Evolutionary conservation across 2,797 vertebrate species (phyloP), one percentile per base, ranked within the genome.

Genomic region (Poeciliopsis gracilis): DNA sequence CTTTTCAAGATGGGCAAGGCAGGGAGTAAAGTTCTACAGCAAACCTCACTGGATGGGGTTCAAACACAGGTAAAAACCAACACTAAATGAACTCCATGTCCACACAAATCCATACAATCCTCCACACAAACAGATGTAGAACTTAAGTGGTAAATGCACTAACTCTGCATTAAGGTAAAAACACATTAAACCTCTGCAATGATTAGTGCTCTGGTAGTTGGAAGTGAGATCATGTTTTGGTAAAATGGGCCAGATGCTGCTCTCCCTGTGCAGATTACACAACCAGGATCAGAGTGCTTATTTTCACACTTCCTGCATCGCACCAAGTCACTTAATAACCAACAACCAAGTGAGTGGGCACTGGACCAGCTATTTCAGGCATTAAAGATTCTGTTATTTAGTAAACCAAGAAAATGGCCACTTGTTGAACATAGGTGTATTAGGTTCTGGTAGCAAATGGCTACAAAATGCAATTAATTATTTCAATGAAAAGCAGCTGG

Each of bases 1-100:
- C 63, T 72, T 3, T 18, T 45, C 89, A 88, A 41, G 73, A 96
- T 96, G 95, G 95, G 95, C 33, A 93, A 91, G 81, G 80, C 78
- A 0, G 92, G 90, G 47, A 96, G 95, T 76, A 96, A 95, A 90
- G 91, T 94, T 63, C 89, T 94, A 49, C 87, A 78, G 66, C 90
- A 95, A 73, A 76, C 93, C 25, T 85, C 94, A 0, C 82, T 94
- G 82, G 94, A 95, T n/a, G 94, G 94, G 12, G 88, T 93, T 75
- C 94, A 91, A 81, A 81, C 83, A 1, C 95, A 92, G 93, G 94
- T 94, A 89, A 86, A 73, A 69, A 61, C 66, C 75, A 2, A 10
- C 33, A 25, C 12, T n/a, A 59, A 72, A 36, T 38, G 28, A 57
- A 79, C 59, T 74, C 28, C 33, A 30, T 55, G 11, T 20, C 36